Base-by-base conservation (phyloP, 2,113 vertebrate genomes). In the Sigmodon hispidus region DNA sequence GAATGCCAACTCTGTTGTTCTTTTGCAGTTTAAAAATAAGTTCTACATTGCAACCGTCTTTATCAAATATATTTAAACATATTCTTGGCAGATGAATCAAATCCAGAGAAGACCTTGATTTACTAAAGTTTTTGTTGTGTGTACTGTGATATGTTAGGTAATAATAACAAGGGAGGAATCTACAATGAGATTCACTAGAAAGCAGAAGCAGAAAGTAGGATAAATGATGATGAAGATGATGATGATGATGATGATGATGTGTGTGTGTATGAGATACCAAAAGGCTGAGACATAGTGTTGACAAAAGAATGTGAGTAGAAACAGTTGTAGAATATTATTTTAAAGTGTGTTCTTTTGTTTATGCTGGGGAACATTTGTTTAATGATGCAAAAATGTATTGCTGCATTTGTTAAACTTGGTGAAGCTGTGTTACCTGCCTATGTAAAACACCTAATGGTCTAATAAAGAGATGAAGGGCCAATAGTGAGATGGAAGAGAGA, bases 1-100 rank as follows among this genome's bases (percentile, higher is more conserved):
- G 69, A 96, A 96, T 97, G 93, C 96, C 96, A 97, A 94, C 95
- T 96, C 96, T 94, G 83, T 81, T 96, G 95, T 11, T 96, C 85
- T 94, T 96, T 67, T 55, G 40, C 16, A 93, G 45, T 90, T 92
- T 85, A 24, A 97, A 83, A 87, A 55, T 77, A 52, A 63, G 17
- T 80, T 75, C 61, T 59, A 63, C 52, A 24, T 12, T 40, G 7
- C 11, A 94, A 70, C 16, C 12, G 34, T 86, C 50, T 36, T 69
- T 57, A 52, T 81, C 29, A 76, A 22, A 16, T 59, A 24, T 85
- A 67, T 93, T 95, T 57, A 40, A 94, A 40, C 24, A 91, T 3
- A 91, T 63, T 43, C 6, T 81, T 77, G 17, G 5, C 50, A 65
- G 40, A 61, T 65, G 24, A 96, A 40, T 70, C 50, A 87, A 96